Conservation (phyloP, 2,797 vertebrate species). For the Catharus ustulatus region DNA sequence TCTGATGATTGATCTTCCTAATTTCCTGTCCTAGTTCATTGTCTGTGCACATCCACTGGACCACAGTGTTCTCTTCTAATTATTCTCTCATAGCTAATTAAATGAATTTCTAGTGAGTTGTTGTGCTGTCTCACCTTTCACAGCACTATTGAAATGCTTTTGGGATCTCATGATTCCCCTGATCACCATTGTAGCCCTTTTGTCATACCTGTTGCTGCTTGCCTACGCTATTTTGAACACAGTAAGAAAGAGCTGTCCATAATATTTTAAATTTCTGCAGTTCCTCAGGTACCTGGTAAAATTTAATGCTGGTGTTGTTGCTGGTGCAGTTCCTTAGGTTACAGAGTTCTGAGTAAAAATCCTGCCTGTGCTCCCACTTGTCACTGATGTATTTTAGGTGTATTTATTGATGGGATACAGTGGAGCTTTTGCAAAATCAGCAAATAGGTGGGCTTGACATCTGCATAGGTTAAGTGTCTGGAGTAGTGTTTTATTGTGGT, state of each 20-base stretch:
- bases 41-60: not conserved
- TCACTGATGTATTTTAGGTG: not conserved
- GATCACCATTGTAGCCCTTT: not conserved
- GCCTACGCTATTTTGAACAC: not conserved
- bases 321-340: not conserved
- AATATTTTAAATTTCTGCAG: not conserved
- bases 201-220: not conserved
- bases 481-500: not conserved
- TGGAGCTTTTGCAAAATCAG: conserved; percentile 1
- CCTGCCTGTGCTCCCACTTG: not conserved
- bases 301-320: not conserved
- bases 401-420: not conserved
- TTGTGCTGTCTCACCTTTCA: not conserved
- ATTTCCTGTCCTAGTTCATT: not conserved
- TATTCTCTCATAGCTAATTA: not conserved
- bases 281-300: not conserved
- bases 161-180: not conserved
- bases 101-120: not conserved
- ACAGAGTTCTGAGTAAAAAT: not conserved
- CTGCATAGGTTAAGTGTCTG: not conserved
- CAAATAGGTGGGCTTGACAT: not conserved
- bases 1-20: not conserved
- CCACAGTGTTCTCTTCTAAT: not conserved
- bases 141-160: not conserved
- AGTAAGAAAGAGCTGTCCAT: not conserved